Conservation (phyloP, 1,140 invertebrate genomes). For the Lerema accius region DNA sequence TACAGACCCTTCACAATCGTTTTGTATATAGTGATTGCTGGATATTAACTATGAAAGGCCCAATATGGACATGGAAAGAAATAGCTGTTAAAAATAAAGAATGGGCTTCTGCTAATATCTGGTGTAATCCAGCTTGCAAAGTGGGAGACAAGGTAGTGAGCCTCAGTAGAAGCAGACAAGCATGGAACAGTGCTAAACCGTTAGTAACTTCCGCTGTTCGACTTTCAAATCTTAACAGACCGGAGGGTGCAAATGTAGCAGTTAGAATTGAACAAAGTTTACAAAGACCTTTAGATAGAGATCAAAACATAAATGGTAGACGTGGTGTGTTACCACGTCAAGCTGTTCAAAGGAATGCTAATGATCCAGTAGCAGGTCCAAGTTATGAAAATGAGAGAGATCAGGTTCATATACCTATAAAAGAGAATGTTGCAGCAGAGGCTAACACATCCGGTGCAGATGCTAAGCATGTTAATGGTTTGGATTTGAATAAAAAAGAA, state of each 20-base stretch:
- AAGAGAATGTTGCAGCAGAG: constrained; percentile 51
- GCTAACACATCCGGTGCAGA: constrained; percentile 52
- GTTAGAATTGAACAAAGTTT: constrained; percentile 75
- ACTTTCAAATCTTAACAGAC: constrained; percentile 67
- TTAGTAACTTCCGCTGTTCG: constrained; percentile 75
- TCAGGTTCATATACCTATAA: constrained; percentile 40
- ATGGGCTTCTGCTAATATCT: constrained; percentile 92
- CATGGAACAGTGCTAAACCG: constrained; percentile 76
- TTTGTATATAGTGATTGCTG: constrained; percentile 86
- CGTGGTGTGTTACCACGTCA: constrained; percentile 84
- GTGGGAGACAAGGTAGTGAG: constrained; percentile 87
- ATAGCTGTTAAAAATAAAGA: constrained; percentile 89
- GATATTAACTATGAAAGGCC: constrained; percentile 85
- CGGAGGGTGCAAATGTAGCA: constrained; percentile 65
- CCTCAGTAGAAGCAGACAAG: constrained; percentile 84
- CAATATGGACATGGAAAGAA: constrained; percentile 91
- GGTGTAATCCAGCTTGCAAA: constrained; percentile 95
- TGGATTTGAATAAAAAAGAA: constrained; percentile 64
- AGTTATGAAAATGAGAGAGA: constrained; percentile 59
- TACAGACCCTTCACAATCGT: constrained; percentile 78
- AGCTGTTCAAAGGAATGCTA: constrained; percentile 40
- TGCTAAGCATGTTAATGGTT: constrained; percentile 44
- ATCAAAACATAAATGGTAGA: constrained; percentile 89
- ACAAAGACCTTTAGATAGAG: constrained; percentile 83
- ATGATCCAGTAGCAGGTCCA: constrained; percentile 68